Conservation (phyloP, 2,797 vertebrate species). For the Bryconaethiops microstoma region DNA sequence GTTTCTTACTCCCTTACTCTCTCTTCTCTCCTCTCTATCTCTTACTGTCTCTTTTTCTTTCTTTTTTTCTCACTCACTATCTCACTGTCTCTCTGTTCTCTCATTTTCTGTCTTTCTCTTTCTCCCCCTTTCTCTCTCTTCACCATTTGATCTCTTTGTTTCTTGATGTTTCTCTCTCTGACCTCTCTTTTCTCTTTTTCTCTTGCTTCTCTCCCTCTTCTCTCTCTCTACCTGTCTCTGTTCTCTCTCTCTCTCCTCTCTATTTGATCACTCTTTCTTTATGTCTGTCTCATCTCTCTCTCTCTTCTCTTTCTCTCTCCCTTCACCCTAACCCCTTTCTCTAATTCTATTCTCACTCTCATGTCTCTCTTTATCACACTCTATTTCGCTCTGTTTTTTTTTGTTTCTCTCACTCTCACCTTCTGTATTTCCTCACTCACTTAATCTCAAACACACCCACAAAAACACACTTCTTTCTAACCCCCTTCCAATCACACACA, state of each 20-base stretch:
- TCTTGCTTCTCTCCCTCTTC: neutral
- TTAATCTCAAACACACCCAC: no score
- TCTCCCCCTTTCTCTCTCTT: neutral
- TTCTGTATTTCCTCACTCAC: neutral
- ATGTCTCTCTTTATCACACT: no score
- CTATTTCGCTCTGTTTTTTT: neutral
- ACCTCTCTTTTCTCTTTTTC: neutral
- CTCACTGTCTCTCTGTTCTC: neutral
- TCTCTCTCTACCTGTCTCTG: neutral
- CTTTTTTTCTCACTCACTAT: conserved; percentile 30
- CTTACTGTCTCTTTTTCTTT: neutral
- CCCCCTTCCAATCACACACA: neutral
- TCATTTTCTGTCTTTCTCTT: neutral
- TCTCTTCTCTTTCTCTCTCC: neutral
- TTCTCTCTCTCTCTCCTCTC: neutral
- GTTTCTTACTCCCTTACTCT: neutral
- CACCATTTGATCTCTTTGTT: neutral
- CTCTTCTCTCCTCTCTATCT: neutral
- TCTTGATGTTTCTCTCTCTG: neutral
- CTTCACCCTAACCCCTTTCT: neutral
- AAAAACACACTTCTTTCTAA: no score
- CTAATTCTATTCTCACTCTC: neutral
- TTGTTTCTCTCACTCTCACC: neutral
- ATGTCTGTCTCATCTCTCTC: neutral
- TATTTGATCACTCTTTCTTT: neutral